Evolutionary conservation across 2,888 invertebrate species (phyloP).

Genomic region (Spisula solida): DNA sequence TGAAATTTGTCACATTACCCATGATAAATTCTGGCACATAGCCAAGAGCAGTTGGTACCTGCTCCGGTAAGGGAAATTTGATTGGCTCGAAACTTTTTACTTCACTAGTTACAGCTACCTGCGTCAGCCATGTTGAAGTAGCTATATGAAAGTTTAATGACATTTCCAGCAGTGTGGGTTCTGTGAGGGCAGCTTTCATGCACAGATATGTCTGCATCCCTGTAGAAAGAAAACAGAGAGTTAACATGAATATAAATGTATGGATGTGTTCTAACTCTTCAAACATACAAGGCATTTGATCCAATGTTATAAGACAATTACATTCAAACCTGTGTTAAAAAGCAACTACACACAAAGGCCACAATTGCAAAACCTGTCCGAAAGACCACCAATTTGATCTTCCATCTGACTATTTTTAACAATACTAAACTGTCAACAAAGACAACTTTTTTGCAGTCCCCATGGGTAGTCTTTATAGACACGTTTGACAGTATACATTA

Average conservation of each 20-base stretch:
- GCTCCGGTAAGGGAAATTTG: constrained; percentile 84
- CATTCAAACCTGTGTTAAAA: too few relatives aligned
- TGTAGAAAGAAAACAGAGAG: constrained; percentile 67
- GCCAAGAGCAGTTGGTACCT: constrained; percentile 87
- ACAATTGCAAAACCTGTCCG: too few relatives aligned
- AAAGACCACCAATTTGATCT: too few relatives aligned
- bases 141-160: constrained; percentile 93
- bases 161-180: constrained; percentile 92
- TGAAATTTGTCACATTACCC: constrained; percentile 94
- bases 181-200: constrained; percentile 91
- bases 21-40: constrained; percentile 96
- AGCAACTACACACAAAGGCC: too few relatives aligned
- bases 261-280: too few relatives aligned
- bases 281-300: too few relatives aligned
- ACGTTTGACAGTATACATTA: too few relatives aligned
- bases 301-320: too few relatives aligned
- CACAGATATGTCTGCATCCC: constrained; percentile 85
- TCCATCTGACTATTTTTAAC: too few relatives aligned
- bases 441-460: too few relatives aligned
- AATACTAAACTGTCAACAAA: too few relatives aligned
- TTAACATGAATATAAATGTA: background rate
- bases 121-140: constrained; percentile 94
- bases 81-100: constrained; percentile 79
- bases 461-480: too few relatives aligned
- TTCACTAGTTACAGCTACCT: constrained; percentile 90